Evolutionary conservation across 2,113 vertebrate genomes (phyloP), one percentile per base, ranked within the genome.

Genomic region (Platanista minor): DNA sequence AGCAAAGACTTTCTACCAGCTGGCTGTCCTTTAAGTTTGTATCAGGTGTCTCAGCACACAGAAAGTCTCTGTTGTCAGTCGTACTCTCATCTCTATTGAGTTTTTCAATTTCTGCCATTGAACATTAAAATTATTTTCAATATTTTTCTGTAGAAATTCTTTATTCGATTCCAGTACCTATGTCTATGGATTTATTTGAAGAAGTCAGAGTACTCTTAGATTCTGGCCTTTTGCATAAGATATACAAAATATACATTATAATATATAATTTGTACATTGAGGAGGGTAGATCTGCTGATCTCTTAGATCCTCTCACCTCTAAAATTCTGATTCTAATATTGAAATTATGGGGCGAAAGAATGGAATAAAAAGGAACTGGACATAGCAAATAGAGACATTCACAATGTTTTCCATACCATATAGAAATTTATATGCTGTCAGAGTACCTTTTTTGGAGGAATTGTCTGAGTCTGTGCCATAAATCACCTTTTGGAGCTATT

Each of bases 401-500:
- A 78, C 0, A 39, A 81, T 27, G 39, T 64, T 90, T 97, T 54
- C 89, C 20, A 43, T 80, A 85, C 17, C 9, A 25, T 6, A 31
- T 1, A n/a, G 90, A 43, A 27, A 92, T 83, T 82, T 27, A 54
- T 67, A 0, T 93, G 88, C 96, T 25, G 8, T 80, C 69, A 75
- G 54, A 88, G 91, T 5, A 86, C 29, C 61, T 29, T 6, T 72
- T 87, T 41, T 1, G 74, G 91, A 74, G 61, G 64, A 92, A 90
- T 57, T 87, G 33, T 83, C 61, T 62, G 36, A 75, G 52, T 67
- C 97, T 62, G 11, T 27, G 23, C 69, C 75, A 77, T 81, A 77
- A 95, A 96, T 94, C 75, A 66, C 74, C 33, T 81, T 83, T 81
- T 17, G 29, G 39, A 84, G 82, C 62, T 41, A 92, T 95, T 97